A percentile compares a stretch with the other conserved stretches of the same genome.
These are phyloP conservation scores for sheep (Ovis aries) DNA, from an alignment of 2,113 vertebrate species.

Conservation along the genomic window ARS-UI_Ramb_v3.0 NC_056073.1:20254001-20254500, in stretches of 20 bases:
- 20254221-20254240: neutral
- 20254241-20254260: too few species aligned
- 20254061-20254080: neutral
- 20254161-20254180: neutral
- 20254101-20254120: neutral
- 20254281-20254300: neutral
- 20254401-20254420: neutral
- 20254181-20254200: neutral
- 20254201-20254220: neutral
- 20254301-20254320: neutral
- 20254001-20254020: neutral
- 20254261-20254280: neutral
- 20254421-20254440: neutral
- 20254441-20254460: neutral
- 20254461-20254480: neutral
- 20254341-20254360: neutral
- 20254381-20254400: neutral
- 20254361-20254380: neutral
- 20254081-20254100: neutral
- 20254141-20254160: neutral
- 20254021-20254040: neutral
- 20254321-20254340: neutral
- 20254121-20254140: neutral
- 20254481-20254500: constrained; percentile 2
- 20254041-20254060: neutral